phyloP scores from a whole-genome alignment of 2,113 vertebrate species.

The Nesogale talazaci region DNA sequence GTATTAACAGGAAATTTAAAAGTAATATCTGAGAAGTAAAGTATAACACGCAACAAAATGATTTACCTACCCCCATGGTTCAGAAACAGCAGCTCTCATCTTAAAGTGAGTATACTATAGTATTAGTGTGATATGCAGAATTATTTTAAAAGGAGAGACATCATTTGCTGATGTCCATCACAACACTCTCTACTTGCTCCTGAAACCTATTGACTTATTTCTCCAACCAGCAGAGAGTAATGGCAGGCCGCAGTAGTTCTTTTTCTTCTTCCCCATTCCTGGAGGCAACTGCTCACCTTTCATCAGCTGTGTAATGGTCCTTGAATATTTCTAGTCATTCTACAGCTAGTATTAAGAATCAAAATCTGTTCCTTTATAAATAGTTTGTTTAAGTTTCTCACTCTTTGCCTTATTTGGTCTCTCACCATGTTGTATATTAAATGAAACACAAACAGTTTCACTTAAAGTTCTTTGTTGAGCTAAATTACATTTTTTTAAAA shows the following conservation, averaged over 20 bases:
- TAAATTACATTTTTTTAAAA: not conserved
- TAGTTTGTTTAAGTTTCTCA: not conserved
- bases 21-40: slow-evolving; percentile 19
- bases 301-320: not conserved
- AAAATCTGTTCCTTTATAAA: not conserved
- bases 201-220: slow-evolving; percentile 62
- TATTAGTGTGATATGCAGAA: slow-evolving; percentile 56
- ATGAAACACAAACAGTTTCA: not conserved
- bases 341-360: not conserved
- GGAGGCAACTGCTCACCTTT: slow-evolving; percentile 24
- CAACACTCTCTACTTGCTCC: slow-evolving; percentile 17
- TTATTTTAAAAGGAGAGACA: slow-evolving; percentile 70
- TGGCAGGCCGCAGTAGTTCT: slow-evolving; percentile 14
- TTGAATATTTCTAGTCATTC: not conserved
- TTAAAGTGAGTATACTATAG: not conserved
- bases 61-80: slow-evolving; percentile 22
- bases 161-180: slow-evolving; percentile 33
- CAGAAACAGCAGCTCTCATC: slow-evolving; percentile 33
- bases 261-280: slow-evolving; percentile 1
- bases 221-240: slow-evolving; percentile 31
- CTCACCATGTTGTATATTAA: not conserved
- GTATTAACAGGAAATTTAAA: slow-evolving; percentile 10
- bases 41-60: not conserved
- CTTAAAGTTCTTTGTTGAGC: not conserved
- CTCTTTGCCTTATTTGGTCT: not conserved